These are phyloP conservation scores for Tipula helvola DNA, from an alignment of 2,888 invertebrate genomes.

Conservation along the genomic window DNA sequence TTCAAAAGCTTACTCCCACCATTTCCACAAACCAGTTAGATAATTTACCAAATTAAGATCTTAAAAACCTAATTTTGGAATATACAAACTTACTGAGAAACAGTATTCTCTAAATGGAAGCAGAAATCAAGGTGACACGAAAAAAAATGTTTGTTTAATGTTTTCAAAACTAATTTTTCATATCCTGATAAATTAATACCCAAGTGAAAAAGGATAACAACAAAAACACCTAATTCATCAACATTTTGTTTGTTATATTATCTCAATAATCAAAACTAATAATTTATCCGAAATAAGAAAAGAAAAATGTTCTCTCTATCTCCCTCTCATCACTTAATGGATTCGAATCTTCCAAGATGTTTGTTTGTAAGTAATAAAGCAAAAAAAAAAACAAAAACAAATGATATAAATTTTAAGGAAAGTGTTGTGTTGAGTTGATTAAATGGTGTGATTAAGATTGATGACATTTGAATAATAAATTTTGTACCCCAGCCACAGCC, in stretches of 20 bases:
- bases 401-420: neutral
- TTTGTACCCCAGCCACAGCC: neutral
- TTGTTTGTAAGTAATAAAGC: neutral
- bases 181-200: neutral
- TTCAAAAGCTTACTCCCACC: no score
- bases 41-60: no score
- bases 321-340: neutral
- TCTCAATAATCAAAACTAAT: neutral
- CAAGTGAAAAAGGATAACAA: neutral
- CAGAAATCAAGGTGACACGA: neutral
- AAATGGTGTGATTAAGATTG: constrained; percentile 4
- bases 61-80: no score
- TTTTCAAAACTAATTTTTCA: neutral
- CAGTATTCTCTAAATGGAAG: neutral
- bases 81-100: no score
- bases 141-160: neutral
- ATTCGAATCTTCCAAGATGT: neutral
- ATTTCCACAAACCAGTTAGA: no score
- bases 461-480: neutral
- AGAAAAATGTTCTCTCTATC: neutral
- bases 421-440: neutral
- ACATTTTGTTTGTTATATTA: neutral
- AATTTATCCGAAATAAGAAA: neutral
- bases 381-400: neutral
- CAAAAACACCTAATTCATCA: neutral